Evolutionary conservation across 1,140 invertebrate species (phyloP), one percentile per base, ranked within the genome.

Genomic region (Drosophila parvula): DNA sequence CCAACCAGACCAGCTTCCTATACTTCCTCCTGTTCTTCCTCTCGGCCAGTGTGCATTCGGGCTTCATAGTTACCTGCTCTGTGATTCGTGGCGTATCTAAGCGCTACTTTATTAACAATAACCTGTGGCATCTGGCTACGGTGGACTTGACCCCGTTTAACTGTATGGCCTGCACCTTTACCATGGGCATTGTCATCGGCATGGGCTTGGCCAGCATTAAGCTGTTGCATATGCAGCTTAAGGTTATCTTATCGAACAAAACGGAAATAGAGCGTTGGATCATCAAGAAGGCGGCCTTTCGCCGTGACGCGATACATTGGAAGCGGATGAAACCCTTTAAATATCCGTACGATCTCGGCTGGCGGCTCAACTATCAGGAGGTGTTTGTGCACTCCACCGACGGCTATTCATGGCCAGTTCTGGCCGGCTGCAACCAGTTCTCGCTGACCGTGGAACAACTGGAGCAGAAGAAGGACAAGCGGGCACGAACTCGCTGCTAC

Each of bases 201-300:
- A 97, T 99, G 12, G 95, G 97, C 3, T 89, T 98, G 22, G 97
- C 98, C 62, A 96, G 99, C 10, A 95, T 97, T 27, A 95, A 97
- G 92, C 92, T 99, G 14, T 93, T 99, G 4, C 95, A 95, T 83
- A 95, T 98, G 77, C 98, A 99, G 94, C 95, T 97, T 30, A 94
- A 95, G 81, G 94, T 95, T 53, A 96, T 99, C 65, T 60, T 97
- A 0, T 94, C 94, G 79, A 99, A 99, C 94, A 94, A 95, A 90
- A 99, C 98, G 0, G 97, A 96, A 18, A 98, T 99, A 64, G 98
- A 99, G 94, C 96, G 96, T 60, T 99, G 98, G 97, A 99, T 99
- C 78, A 76, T 97, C 36, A 95, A 96, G 84, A 98, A 98, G 93
- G 97, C 97, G 0, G 89, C 93, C 7, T 93, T 94, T 86, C 92